Base-by-base conservation (phyloP, 2,113 vertebrate genomes). In the Scytalopus superciliaris region DNA sequence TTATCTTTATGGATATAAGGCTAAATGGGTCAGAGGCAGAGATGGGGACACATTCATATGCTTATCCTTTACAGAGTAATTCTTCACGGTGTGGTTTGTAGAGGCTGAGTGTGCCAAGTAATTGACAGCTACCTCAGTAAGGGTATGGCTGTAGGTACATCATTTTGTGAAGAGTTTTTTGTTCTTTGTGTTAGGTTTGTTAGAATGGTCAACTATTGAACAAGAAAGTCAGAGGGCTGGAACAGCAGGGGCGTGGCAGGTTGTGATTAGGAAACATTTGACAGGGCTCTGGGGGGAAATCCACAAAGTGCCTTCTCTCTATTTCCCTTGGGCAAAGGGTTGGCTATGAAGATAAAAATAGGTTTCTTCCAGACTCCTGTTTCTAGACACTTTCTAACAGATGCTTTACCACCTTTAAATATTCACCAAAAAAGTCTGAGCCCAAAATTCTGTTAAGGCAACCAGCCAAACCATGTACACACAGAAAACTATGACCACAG, bases 1-100 rank as follows among this genome's bases (percentile, higher is more conserved):
- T 94, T 90, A 49, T 72, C 47, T 78, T 70, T 87, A 68, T 52
- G 60, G 45, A 75, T 55, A 60, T 45, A 30, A 64, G 72, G 60
- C 50, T 93, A 89, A 83, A 94, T 45, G 68, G 92, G 79, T 93
- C 86, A 90, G 73, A 73, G 55, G 27, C 82, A 87, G 79, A 94
- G 47, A 50, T 62, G 55, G 59, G 66, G 64, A 76, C 30, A 56
- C 78, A 90, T 27, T 50, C 27, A 18, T n/a, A 31, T 3, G 30
- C 6, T 85, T 80, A 70, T 70, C n/a, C 28, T 86, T 84, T 22
- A 77, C 5, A 14, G 7, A 33, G 3, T 8, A 47, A 53, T 47
- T 47, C 70, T 74, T 67, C 44, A 33, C 3, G 0, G 22, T 10
- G 11, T 30, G 35, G 13, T 63, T 80, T 62, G 63, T 42, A 50